Evolutionary conservation across 2,888 invertebrate genomes (phyloP).

Genomic region (Carpatolechia fugitivella): DNA sequence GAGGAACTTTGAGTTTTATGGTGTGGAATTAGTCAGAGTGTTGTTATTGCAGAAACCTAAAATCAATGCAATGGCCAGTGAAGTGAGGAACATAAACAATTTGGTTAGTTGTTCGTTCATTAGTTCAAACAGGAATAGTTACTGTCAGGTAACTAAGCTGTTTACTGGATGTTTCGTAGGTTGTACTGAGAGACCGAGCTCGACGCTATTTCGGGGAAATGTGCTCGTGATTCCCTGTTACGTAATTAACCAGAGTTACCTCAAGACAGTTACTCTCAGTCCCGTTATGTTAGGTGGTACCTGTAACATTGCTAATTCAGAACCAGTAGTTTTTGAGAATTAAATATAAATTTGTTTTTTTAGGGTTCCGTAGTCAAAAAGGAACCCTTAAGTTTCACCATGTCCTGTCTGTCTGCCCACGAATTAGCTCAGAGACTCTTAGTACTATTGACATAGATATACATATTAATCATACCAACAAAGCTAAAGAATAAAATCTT

Average conservation of each 20-base stretch:
- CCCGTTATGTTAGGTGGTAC: neutral
- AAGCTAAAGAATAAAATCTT: no score
- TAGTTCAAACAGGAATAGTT: slow-evolving; percentile 13
- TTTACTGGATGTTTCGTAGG: slow-evolving; percentile 9
- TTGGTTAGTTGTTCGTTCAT: slow-evolving; percentile 4
- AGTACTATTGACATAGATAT: no score
- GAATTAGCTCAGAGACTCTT: no score
- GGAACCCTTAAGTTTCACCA: no score
- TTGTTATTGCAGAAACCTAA: neutral
- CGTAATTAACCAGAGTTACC: slow-evolving; percentile 19
- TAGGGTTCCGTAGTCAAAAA: neutral
- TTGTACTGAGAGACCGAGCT: slow-evolving; percentile 1
- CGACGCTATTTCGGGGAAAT: slow-evolving; percentile 11
- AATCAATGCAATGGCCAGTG: no score
- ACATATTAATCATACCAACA: no score
- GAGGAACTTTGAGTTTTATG: neutral
- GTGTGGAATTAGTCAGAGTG: neutral
- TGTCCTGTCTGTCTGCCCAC: no score
- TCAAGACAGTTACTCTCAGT: slow-evolving; percentile 1
- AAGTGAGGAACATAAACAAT: neutral
- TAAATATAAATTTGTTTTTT: no score
- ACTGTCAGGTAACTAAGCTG: slow-evolving; percentile 12
- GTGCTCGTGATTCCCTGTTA: slow-evolving; percentile 14
- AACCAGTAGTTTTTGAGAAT: neutral
- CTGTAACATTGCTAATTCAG: neutral